Conservation (phyloP, 2,113 vertebrate genomes). For the Phoxinus phoxinus region DNA sequence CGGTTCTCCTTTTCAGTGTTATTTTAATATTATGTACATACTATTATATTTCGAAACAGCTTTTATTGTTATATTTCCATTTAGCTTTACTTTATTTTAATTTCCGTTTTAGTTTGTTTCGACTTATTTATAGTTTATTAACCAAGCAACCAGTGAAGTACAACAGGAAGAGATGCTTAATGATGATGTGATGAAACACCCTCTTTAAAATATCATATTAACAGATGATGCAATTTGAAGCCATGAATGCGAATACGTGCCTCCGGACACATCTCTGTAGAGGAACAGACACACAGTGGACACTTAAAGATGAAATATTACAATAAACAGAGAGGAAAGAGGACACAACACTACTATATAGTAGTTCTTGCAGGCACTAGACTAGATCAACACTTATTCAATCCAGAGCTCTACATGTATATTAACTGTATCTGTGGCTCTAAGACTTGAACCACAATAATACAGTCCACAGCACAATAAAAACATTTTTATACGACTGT, state of each 20-base stretch:
- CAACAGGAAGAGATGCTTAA: neutral
- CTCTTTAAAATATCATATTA: neutral
- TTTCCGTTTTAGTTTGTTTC: too few relatives aligned
- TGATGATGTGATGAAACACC: constrained; percentile 1
- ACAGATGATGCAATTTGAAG: neutral
- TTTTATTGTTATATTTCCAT: too few relatives aligned
- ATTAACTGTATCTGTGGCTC: neutral
- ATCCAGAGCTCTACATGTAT: neutral
- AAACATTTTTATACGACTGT: neutral
- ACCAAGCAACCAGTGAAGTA: too few relatives aligned
- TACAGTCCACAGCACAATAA: neutral
- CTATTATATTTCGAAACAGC: too few relatives aligned
- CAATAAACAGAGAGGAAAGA: constrained; percentile 18
- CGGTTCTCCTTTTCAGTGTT: too few relatives aligned
- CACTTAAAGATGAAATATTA: constrained; percentile 2
- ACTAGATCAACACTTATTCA: constrained; percentile 3
- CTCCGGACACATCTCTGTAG: neutral
- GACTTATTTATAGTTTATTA: too few relatives aligned
- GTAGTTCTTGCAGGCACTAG: neutral
- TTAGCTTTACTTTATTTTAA: too few relatives aligned
- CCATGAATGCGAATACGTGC: constrained; percentile 15
- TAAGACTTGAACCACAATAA: neutral
- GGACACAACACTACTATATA: neutral
- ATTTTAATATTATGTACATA: too few relatives aligned
- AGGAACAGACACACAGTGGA: neutral